Evolutionary conservation across 2,797 vertebrate genomes (phyloP).

Genomic region (Anisognathus igniventris): DNA sequence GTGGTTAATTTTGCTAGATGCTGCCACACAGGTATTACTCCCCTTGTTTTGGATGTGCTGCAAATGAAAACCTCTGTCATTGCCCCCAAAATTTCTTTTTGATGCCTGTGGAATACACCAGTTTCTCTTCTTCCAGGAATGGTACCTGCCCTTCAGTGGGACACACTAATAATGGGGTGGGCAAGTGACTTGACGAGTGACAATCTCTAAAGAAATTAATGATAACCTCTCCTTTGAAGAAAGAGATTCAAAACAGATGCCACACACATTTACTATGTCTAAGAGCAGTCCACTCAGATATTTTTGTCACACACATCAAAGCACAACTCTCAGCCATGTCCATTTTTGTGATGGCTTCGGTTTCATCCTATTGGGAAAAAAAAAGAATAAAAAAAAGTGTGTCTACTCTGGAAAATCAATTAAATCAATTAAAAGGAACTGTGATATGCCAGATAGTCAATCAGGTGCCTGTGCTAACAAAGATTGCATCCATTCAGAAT

Average conservation of each 20-base stretch:
- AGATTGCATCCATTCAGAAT: not conserved
- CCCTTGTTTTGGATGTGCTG: not conserved
- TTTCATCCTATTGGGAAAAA: rapidly evolving
- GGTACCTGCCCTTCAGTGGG: not conserved
- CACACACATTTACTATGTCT: not conserved
- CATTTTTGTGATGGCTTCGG: not conserved
- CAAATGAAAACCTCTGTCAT: not conserved
- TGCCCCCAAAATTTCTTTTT: not conserved
- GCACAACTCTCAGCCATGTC: not conserved
- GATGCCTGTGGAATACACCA: not conserved
- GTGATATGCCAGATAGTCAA: not conserved
- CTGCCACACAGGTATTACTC: not conserved
- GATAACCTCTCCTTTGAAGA: not conserved
- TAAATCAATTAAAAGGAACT: not conserved
- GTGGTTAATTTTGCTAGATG: not conserved
- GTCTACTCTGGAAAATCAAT: not conserved
- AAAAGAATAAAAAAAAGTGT: not conserved
- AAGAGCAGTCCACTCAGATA: not conserved
- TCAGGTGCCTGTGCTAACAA: not conserved
- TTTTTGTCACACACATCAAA: not conserved
- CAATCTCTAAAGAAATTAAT: not conserved
- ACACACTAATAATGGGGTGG: not conserved
- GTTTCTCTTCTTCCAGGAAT: not conserved
- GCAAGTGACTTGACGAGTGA: not conserved
- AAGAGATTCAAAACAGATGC: not conserved